phyloP scores from a whole-genome alignment of 2,888 invertebrate genomes.

The Cheilosia impressa region DNA sequence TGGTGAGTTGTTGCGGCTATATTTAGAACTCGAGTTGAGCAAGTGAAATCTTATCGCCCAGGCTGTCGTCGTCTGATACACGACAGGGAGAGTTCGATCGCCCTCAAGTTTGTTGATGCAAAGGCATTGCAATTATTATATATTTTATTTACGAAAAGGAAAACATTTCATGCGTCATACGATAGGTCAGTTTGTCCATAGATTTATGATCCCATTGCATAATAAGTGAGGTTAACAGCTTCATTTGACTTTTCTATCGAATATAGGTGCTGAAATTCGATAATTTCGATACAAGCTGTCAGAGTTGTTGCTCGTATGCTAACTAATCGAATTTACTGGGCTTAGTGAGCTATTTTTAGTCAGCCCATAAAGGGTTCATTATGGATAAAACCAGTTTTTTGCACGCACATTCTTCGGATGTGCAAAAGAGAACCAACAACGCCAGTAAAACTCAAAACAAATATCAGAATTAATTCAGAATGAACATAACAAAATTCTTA shows the following conservation, averaged over 20 bases:
- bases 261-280: too few relatives aligned
- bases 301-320: neutral
- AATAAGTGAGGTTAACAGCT: too few relatives aligned
- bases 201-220: too few relatives aligned
- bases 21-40: slow-evolving; percentile 24
- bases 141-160: too few relatives aligned
- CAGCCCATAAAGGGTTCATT: neutral
- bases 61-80: too few relatives aligned
- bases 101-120: neutral
- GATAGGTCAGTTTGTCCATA: too few relatives aligned
- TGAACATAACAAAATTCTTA: slow-evolving; percentile 1
- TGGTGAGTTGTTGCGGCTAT: slow-evolving; percentile 77
- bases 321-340: neutral
- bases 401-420: neutral
- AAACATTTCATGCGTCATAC: too few relatives aligned
- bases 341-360: neutral
- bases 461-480: neutral
- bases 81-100: slow-evolving; percentile 7
- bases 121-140: too few relatives aligned
- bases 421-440: slow-evolving; percentile 3
- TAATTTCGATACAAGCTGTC: neutral
- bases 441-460: neutral
- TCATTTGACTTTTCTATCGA: too few relatives aligned
- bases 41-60: slow-evolving; percentile 33
- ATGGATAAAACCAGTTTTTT: slow-evolving; percentile 13